Evolutionary conservation across 2,797 vertebrate genomes (phyloP), one percentile per base, ranked within the genome.

Genomic region (Philypnodon macrostomus): DNA sequence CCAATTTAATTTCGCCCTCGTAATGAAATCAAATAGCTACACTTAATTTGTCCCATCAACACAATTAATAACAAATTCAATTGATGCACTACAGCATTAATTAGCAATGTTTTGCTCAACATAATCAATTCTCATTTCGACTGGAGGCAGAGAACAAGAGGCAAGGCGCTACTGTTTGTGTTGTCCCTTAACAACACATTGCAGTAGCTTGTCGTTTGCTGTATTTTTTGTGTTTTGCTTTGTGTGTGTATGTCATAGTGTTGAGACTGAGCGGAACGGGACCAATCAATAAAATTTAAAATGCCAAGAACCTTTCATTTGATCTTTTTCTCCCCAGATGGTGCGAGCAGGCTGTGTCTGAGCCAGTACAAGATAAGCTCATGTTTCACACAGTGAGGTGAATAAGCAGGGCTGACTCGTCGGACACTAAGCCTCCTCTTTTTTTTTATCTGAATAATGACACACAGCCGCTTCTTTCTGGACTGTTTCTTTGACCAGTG

Each of bases 41-140:
- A 83, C 80, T 85, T 81, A 71, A 85, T 88, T 90, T 83, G 77
- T 85, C 80, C 79, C 81, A 85, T 88, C 84, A 88, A 76, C 73
- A 41, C 71, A 80, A 83, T 88, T 88, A 88, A 87, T 90, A 85
- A 71, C 81, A 81, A 66, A 71, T 70, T 60, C 47, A 83, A 85
- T 85, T 79, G 83, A 81, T 74, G 79, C 72, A 59, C 77, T 70
- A 63, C 81, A 58, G 80, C 61, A 85, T 83, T 80, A 86, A 89
- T 87, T 88, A 88, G 67, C 79, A 62, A 47, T 68, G 73, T 84
- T 82, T 73, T 54, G 76, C 55, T 73, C 81, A 62, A 77, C 77
- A 73, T 68, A 75, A 89, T 90, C 87, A 69, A 88, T 90, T 80
- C 63, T 83, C 71, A 82, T 86, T 86, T 70, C 53, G 63, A 62